Percentiles rank a stretch among this genome's conserved stretches.
Conservation (phyloP, 2,113 vertebrate genomes). For the Phalacrocorax brasilianus region DNA sequence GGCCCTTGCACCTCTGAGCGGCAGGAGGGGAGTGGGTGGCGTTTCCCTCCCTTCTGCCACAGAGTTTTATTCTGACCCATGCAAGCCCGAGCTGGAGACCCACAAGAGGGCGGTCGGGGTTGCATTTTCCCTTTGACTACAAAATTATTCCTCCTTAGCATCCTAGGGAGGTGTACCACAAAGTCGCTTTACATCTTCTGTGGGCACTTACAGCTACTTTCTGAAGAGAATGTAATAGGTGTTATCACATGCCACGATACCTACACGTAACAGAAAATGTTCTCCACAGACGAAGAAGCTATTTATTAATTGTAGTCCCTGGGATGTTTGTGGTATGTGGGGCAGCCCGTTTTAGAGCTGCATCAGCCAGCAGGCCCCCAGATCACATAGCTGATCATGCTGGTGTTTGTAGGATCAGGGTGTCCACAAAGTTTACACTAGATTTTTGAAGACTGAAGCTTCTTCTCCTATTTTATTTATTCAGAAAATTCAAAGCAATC, state of each 20-base stretch:
- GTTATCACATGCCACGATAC: background rate
- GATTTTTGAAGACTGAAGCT: background rate
- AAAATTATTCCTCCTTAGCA: background rate
- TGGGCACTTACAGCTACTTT: background rate
- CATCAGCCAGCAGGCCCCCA: background rate
- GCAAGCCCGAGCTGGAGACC: background rate
- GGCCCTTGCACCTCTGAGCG: background rate
- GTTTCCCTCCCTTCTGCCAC: background rate
- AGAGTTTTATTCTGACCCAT: background rate
- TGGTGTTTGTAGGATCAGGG: background rate
- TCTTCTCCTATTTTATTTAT: background rate
- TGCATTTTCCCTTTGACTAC: background rate
- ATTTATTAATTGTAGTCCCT: background rate
- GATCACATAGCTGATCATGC: background rate
- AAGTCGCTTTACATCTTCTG: background rate
- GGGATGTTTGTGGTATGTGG: too few relatives aligned
- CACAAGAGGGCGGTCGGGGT: constrained; percentile 59
- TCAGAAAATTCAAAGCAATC: background rate
- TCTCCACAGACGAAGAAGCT: background rate
- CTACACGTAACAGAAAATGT: background rate
- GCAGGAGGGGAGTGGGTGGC: background rate
- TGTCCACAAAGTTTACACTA: background rate
- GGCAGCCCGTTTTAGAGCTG: background rate
- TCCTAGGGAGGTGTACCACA: background rate
- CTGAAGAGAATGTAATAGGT: background rate